phyloP scores from a whole-genome alignment of 2,888 invertebrate species.

The Cephonodes hylas region DNA sequence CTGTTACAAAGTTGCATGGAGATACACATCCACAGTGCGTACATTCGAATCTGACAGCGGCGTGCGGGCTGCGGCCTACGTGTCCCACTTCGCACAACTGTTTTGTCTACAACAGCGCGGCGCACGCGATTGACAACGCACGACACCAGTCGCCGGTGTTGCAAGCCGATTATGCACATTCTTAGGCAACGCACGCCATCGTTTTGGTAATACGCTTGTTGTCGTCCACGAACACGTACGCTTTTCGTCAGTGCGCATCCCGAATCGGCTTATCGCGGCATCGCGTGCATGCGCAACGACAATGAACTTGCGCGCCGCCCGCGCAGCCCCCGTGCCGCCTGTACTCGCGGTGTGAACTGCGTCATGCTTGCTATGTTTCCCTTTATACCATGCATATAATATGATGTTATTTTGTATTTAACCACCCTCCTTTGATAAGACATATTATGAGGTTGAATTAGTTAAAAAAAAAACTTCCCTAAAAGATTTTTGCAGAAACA shows the following conservation, averaged over 20 bases:
- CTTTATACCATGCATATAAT: background rate
- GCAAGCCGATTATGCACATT: background rate
- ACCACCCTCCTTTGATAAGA: no score
- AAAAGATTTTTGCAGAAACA: no score
- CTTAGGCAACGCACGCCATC: slow-evolving; percentile 8
- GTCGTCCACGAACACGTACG: background rate
- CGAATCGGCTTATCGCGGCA: slow-evolving; percentile 46
- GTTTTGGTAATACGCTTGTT: slow-evolving; percentile 7
- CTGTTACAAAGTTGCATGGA: background rate
- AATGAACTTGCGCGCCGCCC: slow-evolving; percentile 52
- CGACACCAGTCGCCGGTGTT: background rate
- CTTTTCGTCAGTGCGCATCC: slow-evolving; percentile 16
- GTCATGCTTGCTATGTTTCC: background rate
- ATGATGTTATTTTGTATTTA: background rate
- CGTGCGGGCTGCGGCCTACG: background rate
- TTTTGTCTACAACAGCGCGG: background rate
- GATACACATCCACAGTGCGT: background rate
- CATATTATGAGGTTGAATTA: no score
- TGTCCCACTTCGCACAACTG: background rate
- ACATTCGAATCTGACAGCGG: background rate
- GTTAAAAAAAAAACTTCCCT: no score
- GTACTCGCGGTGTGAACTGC: background rate
- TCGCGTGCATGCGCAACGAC: slow-evolving; percentile 51
- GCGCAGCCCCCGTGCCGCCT: background rate
- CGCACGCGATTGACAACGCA: background rate